A percentile compares a stretch with the other conserved stretches of the same genome.
These are phyloP conservation scores for Shargacucullia verbasci DNA, from an alignment of 2,888 invertebrate species.

Conservation along the genomic window DNA sequence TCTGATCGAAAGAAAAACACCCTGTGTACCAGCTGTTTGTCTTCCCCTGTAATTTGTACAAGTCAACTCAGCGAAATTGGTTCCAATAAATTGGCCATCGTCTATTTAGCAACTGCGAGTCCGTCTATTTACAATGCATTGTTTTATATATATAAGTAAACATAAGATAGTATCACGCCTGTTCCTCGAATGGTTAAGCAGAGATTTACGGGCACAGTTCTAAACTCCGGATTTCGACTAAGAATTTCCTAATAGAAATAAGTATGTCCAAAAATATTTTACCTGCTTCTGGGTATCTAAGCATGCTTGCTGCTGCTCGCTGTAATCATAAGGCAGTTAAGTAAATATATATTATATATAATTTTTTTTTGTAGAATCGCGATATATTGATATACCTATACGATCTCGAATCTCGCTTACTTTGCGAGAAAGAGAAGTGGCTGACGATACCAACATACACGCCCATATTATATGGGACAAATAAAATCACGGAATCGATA, in stretches of 20 bases:
- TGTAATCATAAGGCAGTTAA: no score
- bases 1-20: slow-evolving; percentile 26
- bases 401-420: not conserved
- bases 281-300: no score
- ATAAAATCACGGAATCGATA: slow-evolving; percentile 46
- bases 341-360: no score
- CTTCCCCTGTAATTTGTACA: slow-evolving; percentile 48
- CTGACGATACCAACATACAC: slow-evolving; percentile 7
- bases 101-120: slow-evolving; percentile 31
- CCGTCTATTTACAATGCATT: not conserved
- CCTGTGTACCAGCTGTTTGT: slow-evolving; percentile 48
- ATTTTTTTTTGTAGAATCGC: not conserved
- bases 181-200: no score
- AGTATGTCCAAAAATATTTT: not conserved
- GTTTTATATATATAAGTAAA: not conserved
- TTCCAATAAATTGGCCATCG: slow-evolving; percentile 32
- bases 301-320: no score
- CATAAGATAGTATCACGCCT: no score
- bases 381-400: no score
- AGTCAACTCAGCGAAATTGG: slow-evolving; percentile 51
- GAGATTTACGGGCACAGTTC: no score
- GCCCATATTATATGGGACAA: slow-evolving; percentile 9
- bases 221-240: no score
- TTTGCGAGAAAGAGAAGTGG: not conserved
- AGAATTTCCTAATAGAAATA: no score